These are phyloP conservation scores for Oreochromis aureus DNA, from an alignment of 2,113 vertebrate species.

Conservation along the genomic window DNA sequence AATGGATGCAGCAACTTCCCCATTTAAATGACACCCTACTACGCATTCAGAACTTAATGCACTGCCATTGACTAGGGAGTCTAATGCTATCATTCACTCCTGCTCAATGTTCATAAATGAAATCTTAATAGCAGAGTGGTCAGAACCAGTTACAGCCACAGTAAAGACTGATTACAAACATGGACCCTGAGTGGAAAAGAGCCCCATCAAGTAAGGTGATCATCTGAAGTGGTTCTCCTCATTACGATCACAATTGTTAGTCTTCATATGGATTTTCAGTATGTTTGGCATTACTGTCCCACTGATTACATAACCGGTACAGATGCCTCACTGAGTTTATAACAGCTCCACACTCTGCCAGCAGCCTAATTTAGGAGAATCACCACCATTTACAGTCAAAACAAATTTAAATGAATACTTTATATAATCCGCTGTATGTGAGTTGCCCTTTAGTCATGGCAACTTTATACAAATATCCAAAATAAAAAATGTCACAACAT, in stretches of 20 bases:
- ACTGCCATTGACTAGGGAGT: neutral
- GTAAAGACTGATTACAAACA: neutral
- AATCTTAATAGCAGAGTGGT: conserved; percentile 4
- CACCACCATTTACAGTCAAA: neutral
- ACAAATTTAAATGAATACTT: neutral
- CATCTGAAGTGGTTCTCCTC: neutral
- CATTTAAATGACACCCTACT: neutral
- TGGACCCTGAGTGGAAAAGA: neutral
- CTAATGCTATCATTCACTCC: neutral
- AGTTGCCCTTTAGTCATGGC: neutral
- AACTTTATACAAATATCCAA: neutral
- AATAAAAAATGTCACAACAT: neutral
- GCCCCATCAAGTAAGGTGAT: neutral
- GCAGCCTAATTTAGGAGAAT: neutral
- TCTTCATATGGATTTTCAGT: neutral
- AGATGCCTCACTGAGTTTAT: conserved; percentile 2
- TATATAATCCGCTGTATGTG: neutral
- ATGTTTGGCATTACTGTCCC: neutral
- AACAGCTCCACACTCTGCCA: conserved; percentile 1
- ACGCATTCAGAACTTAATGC: neutral
- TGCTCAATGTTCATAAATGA: neutral
- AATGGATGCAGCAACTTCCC: conserved; percentile 16
- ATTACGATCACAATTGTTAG: neutral
- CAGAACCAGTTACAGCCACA: neutral
- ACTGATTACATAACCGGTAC: conserved; percentile 21